These are phyloP conservation scores for Palythoa heliodiscus DNA, from an alignment of 92 coral and sea anemone genomes.

Conservation along the genomic window DNA sequence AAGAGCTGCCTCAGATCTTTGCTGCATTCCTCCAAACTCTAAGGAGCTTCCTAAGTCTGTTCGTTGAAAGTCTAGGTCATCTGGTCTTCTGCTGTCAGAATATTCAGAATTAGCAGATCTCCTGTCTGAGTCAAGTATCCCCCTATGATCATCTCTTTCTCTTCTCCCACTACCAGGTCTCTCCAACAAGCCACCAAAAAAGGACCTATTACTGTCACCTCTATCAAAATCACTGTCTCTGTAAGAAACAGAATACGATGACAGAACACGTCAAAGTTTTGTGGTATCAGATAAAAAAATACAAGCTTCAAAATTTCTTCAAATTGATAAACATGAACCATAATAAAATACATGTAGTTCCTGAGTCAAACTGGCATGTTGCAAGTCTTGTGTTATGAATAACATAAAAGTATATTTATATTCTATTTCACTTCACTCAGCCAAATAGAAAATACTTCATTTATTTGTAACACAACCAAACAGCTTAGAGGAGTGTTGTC, in stretches of 20 bases:
- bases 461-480: no score
- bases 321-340: no score
- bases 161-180: slow-evolving; percentile 15
- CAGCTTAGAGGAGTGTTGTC: no score
- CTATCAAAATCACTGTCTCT: slow-evolving; percentile 25
- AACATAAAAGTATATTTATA: no score
- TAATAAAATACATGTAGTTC: no score
- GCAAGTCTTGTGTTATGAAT: no score
- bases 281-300: no score
- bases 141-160: slow-evolving; percentile 18
- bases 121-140: slow-evolving; percentile 12
- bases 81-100: slow-evolving; percentile 10
- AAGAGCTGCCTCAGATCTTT: slow-evolving; percentile 9
- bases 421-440: no score
- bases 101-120: neutral
- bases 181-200: slow-evolving; percentile 48
- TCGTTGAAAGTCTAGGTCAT: neutral
- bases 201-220: neutral
- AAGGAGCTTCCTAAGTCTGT: neutral
- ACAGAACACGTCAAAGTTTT: neutral
- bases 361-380: no score
- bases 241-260: neutral
- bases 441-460: no score
- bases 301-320: no score
- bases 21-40: neutral